Base-by-base conservation (phyloP, 2,113 vertebrate species). In the Chiloscyllium plagiosum region DNA sequence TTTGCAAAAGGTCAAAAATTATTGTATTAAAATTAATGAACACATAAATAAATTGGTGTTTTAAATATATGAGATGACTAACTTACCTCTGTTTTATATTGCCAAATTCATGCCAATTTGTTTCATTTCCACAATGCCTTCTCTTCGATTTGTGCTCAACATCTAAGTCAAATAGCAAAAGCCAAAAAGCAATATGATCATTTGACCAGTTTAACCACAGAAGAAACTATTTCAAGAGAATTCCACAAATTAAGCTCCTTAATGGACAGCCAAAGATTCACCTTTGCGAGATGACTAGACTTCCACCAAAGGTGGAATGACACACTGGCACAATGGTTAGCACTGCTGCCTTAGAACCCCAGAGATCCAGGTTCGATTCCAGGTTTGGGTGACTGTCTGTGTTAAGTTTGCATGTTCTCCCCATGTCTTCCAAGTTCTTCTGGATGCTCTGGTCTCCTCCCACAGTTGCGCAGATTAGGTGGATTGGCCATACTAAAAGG, bases 81-180 rank as follows among this genome's bases (percentile, higher is more conserved):
- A 50, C 68, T 42, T 95, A 95, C 93, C 42, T 72, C 42, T 26
- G 93, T n/a, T 70, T 72, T 70, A 47, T 95, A 65, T 42, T 94
- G 92, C 69, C 65, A 68, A 94, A 94, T 69, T 94, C 92, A 69
- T 37, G 65, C 92, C 65, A 68, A 47, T 69, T 94, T 20, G 37
- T 42, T 68, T 94, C 92, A 68, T 68, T 68, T 20, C 92, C 65
- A 7, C 47, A n/a, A 26, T 70, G 50, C 42, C 68, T 70, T 61
- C 66, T 70, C 68, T 26, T 47, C 5, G 24, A 70, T 29, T 95
- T 68, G 6, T n/a, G 65, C 42, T 95, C 42, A 95, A 50, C n/a
- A 72, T 95, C 93, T 95, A 70, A 50, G 20, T 68, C 26, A 94
- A 94, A 42, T n/a, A 95, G 93, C 68, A 95, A 42, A 37, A 47